Percentiles rank a stretch among this genome's conserved stretches.
These are phyloP conservation scores for Chrysopilus asiliformis DNA, from an alignment of 2,888 invertebrate species.

Conservation along the genomic window DNA sequence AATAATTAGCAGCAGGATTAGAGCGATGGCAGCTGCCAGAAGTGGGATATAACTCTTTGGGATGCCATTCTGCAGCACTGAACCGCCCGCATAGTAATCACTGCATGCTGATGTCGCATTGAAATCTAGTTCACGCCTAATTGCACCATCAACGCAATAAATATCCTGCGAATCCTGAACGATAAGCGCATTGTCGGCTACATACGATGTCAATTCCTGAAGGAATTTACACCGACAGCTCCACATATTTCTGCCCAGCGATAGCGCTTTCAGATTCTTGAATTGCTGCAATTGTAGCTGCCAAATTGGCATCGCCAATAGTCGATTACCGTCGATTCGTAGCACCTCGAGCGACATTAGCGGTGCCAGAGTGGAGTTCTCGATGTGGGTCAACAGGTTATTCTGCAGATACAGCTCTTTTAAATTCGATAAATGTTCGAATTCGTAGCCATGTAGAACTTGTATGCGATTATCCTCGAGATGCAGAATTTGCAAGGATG, in stretches of 20 bases:
- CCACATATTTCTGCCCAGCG: constrained; percentile 72
- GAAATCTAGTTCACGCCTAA: constrained; percentile 66
- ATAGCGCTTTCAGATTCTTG: constrained; percentile 33
- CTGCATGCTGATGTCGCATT: constrained; percentile 71
- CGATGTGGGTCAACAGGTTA: constrained; percentile 65
- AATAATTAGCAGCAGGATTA: constrained; percentile 60
- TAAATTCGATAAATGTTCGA: constrained; percentile 66
- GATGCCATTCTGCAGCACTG: constrained; percentile 68
- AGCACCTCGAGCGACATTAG: constrained; percentile 68
- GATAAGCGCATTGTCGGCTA: constrained; percentile 68
- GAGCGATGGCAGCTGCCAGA: constrained; percentile 65
- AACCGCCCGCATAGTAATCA: constrained; percentile 66
- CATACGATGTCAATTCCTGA: constrained; percentile 70
- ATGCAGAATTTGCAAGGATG: constrained; percentile 68
- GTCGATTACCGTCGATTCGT: constrained; percentile 69
- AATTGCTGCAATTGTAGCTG: constrained; percentile 38
- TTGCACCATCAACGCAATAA: constrained; percentile 60
- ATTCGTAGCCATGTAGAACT: constrained; percentile 73
- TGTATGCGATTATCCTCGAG: constrained; percentile 72
- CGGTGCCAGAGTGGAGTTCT: constrained; percentile 66
- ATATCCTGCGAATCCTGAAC: constrained; percentile 68
- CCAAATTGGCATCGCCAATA: constrained; percentile 74
- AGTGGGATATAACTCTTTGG: constrained; percentile 70
- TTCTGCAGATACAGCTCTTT: constrained; percentile 77
- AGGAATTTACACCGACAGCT: constrained; percentile 83